A percentile compares a stretch with the other conserved stretches of the same genome.
phyloP scores from a whole-genome alignment of 2,888 invertebrate species.

The Cephus sareptanus region DNA sequence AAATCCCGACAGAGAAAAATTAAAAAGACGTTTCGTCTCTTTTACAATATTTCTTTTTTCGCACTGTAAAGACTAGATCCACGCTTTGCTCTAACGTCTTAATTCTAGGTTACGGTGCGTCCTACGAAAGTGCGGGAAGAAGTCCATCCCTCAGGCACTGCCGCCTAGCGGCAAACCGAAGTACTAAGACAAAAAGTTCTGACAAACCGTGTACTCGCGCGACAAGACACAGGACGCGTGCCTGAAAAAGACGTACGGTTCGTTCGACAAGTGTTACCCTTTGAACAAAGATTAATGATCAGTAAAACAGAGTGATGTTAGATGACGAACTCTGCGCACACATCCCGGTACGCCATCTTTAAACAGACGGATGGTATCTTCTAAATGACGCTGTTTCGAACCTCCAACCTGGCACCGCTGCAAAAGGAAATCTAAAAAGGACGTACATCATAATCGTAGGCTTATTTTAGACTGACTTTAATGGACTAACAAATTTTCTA shows the following conservation, averaged over 20 bases:
- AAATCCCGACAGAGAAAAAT: neutral
- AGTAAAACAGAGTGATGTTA: neutral
- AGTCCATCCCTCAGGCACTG: neutral
- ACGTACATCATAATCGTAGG: too few species aligned
- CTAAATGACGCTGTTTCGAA: too few species aligned
- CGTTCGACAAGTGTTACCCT: neutral
- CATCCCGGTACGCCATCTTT: neutral
- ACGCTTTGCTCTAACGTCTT: neutral
- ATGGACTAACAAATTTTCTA: too few species aligned
- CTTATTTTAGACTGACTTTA: too few species aligned
- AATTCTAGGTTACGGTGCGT: neutral
- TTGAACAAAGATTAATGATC: neutral
- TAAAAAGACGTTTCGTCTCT: neutral
- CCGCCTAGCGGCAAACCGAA: neutral
- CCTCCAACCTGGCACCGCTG: too few species aligned
- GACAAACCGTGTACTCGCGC: neutral
- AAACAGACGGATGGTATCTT: neutral
- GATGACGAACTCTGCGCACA: neutral
- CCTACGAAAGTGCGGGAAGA: neutral
- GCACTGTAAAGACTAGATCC: neutral
- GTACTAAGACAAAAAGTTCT: neutral
- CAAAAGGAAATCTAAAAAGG: too few species aligned
- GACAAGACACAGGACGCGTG: neutral
- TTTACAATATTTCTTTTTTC: neutral
- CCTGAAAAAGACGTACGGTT: neutral